A percentile compares a stretch with the other conserved stretches of the same genome.
Conservation (phyloP, 2,888 invertebrate species). For the Oeneis ivallda region DNA sequence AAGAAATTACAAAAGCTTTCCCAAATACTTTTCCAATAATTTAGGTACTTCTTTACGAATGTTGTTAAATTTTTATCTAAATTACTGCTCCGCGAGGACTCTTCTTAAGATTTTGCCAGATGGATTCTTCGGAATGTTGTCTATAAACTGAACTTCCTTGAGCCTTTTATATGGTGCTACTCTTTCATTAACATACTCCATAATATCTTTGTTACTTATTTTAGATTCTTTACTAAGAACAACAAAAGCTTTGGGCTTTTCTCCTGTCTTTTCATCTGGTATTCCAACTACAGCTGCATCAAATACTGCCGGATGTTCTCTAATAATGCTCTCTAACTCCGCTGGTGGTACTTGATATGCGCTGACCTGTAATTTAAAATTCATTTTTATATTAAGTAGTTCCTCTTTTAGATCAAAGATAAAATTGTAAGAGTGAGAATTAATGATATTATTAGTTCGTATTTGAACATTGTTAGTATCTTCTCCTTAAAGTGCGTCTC, state of each 20-base stretch:
- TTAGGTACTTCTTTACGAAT: neutral
- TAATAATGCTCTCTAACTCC: conserved; percentile 89
- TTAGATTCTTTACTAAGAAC: conserved; percentile 75
- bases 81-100: conserved; percentile 67
- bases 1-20: neutral
- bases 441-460: no score
- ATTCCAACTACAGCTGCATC: conserved; percentile 93
- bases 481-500: no score
- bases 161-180: conserved; percentile 90
- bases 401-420: neutral
- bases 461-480: no score
- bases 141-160: conserved; percentile 84
- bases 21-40: neutral
- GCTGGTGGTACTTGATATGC: conserved; percentile 92
- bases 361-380: conserved; percentile 74
- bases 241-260: conserved; percentile 89
- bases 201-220: conserved; percentile 79
- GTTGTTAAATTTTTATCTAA: neutral
- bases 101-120: conserved; percentile 90
- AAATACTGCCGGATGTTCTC: conserved; percentile 86
- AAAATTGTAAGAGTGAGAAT: no score
- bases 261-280: conserved; percentile 85
- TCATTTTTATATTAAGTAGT: neutral
- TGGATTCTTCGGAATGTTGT: conserved; percentile 87
- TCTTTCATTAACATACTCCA: conserved; percentile 83